A percentile compares a stretch with the other conserved stretches of the same genome.
Conservation (phyloP, 2,888 invertebrate genomes). For the Neria commutata region DNA sequence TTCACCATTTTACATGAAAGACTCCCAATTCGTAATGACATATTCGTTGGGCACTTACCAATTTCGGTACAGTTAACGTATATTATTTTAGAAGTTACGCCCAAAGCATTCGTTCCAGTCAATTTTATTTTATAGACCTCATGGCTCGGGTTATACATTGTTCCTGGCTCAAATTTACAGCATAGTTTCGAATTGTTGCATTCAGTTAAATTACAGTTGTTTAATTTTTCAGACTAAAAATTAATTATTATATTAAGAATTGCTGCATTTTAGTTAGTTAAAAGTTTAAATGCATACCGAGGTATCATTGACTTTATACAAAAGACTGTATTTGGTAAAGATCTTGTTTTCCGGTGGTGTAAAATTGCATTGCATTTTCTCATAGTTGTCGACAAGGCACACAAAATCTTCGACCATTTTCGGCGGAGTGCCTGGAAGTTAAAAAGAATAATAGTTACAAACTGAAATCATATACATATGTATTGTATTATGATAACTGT, state of each 20-base stretch:
- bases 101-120: slow-evolving; percentile 65
- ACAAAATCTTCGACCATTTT: slow-evolving; percentile 70
- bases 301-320: too few relatives aligned
- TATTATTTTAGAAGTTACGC: slow-evolving; percentile 64
- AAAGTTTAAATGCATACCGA: too few relatives aligned
- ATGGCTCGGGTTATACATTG: slow-evolving; percentile 7
- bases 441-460: slow-evolving; percentile 11
- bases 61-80: slow-evolving; percentile 66
- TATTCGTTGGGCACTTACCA: slow-evolving; percentile 40
- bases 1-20: too few relatives aligned
- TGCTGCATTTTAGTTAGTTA: too few relatives aligned
- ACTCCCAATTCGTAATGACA: too few relatives aligned
- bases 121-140: slow-evolving; percentile 19
- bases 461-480: not conserved
- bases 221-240: too few relatives aligned
- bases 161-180: too few relatives aligned
- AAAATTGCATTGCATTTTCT: slow-evolving; percentile 76
- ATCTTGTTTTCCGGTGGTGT: slow-evolving; percentile 65
- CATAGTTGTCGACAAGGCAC: slow-evolving; percentile 75
- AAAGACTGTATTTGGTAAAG: slow-evolving; percentile 65
- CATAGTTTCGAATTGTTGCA: too few relatives aligned
- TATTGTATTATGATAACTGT: not conserved
- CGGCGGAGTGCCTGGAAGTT: slow-evolving; percentile 64
- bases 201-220: too few relatives aligned
- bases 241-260: too few relatives aligned